Base-by-base conservation (phyloP, 2,888 invertebrate species). In the Drosophila aldrichi region DNA sequence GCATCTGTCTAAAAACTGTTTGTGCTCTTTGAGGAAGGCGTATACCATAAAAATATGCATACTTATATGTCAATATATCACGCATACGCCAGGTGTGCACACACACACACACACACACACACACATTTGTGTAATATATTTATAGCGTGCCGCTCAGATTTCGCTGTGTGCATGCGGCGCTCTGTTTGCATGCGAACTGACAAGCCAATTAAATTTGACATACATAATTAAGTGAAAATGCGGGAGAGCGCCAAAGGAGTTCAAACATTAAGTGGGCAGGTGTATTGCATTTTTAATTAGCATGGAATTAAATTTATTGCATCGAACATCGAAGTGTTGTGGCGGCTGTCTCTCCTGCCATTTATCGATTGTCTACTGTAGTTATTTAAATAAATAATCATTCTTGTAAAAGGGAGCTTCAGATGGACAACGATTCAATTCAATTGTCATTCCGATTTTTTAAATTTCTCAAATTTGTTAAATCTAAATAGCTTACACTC, bases 131-230 rank as follows among this genome's bases (percentile, higher is more conserved):
- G 62, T 74, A 66, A 86, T 81, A 59, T 82, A 83, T 83, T 83
- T 82, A 73, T 83, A 80, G 73, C 71, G 62, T 72, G 76, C 63
- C 63, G 60, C 67, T 74, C 61, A 52, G 61, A 74, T 74, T 68
- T 72, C 76, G 9, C 38, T 22, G 29, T 49, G 41, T 44, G 2
- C 36, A 25, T 56, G 34, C 55, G 16, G 48, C 16, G 41, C 20
- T 63, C 29, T 58, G 49, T 71, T 51, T 60, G 57, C 64, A 65
- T 55, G 66, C 32, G 61, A 70, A 77, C 84, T 80, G 88, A 86
- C 86, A 87, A 77, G 89, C 86, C 89, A 88, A 87, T 87, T 87
- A 88, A 86, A 81, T 77, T 78, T 87, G 87, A 86, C 87, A 88
- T 80, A 82, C 72, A 82, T 87, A 82, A 88, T 85, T 85, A 82